These are phyloP conservation scores for Orthosia cruda DNA, from an alignment of 2,888 invertebrate species.

Conservation along the genomic window DNA sequence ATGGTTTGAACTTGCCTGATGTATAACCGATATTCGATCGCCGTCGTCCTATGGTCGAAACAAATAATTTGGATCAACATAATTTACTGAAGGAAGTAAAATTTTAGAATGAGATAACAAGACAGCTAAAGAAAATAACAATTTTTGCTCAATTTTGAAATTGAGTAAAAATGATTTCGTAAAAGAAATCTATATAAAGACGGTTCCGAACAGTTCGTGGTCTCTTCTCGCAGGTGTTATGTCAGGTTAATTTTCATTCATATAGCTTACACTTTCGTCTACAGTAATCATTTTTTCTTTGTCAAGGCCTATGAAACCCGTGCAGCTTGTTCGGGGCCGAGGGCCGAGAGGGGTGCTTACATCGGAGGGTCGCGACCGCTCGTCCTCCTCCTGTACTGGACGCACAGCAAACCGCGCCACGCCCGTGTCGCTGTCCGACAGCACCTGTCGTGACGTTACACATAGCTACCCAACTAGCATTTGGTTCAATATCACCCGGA, in stretches of 20 bases:
- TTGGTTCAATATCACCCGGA: constrained; percentile 48
- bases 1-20: constrained; percentile 63
- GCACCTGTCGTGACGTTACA: constrained; percentile 85
- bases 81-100: neutral
- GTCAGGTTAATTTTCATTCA: constrained; percentile 46
- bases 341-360: constrained; percentile 80
- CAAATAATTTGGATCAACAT: constrained; percentile 33
- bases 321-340: constrained; percentile 56
- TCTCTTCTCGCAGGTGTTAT: constrained; percentile 17
- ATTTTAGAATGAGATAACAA: neutral
- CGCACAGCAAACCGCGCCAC: constrained; percentile 93
- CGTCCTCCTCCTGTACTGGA: constrained; percentile 93
- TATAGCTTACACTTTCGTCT: constrained; percentile 55
- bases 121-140: neutral
- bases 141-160: constrained; percentile 1
- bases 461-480: constrained; percentile 68
- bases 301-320: constrained; percentile 42
- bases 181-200: constrained; percentile 9
- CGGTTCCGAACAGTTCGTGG: constrained; percentile 6
- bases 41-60: constrained; percentile 62
- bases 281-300: constrained; percentile 54
- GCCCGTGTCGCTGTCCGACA: constrained; percentile 90
- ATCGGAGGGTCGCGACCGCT: constrained; percentile 90
- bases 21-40: constrained; percentile 61
- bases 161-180: neutral